phyloP scores from a whole-genome alignment of 2,113 vertebrate species.

The Ursus arctos region DNA sequence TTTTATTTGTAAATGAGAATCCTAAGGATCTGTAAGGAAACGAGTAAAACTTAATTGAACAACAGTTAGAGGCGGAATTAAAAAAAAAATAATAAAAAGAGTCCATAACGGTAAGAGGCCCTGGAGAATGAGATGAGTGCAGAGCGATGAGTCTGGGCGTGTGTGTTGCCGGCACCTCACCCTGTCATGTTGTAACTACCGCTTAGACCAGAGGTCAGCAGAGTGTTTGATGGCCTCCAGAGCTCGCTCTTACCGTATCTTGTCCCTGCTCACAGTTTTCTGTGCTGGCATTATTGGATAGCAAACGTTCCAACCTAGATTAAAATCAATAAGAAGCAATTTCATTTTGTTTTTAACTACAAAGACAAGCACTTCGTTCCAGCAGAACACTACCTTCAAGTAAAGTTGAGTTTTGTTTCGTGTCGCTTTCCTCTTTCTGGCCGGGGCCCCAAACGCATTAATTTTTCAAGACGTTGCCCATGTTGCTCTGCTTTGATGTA shows the following conservation, averaged over 20 bases:
- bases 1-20: slow-evolving; percentile 90
- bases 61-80: slow-evolving; percentile 72
- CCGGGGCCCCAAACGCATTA: slow-evolving; percentile 59
- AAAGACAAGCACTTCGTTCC: slow-evolving; percentile 65
- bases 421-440: not conserved
- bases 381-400: slow-evolving; percentile 65
- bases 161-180: slow-evolving; percentile 41
- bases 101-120: not conserved
- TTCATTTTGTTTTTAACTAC: slow-evolving; percentile 88
- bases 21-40: slow-evolving; percentile 83
- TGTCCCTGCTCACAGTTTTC: slow-evolving; percentile 78
- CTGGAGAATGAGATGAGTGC: slow-evolving; percentile 58
- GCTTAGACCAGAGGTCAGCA: slow-evolving; percentile 70
- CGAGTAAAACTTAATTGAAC: slow-evolving; percentile 83
- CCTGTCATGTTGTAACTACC: slow-evolving; percentile 68
- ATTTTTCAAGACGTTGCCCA: slow-evolving; percentile 56
- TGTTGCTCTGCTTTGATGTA: not conserved
- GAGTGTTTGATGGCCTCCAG: slow-evolving; percentile 68
- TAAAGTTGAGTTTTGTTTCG: slow-evolving; percentile 67
- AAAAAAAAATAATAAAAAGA: slow-evolving; percentile 63
- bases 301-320: slow-evolving; percentile 86
- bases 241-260: slow-evolving; percentile 82
- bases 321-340: slow-evolving; percentile 89
- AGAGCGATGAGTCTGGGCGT: slow-evolving; percentile 57
- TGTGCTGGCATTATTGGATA: slow-evolving; percentile 84